These are phyloP conservation scores for Pogona vitticeps DNA, from an alignment of 2,113 vertebrate genomes.

Conservation along the genomic window DNA sequence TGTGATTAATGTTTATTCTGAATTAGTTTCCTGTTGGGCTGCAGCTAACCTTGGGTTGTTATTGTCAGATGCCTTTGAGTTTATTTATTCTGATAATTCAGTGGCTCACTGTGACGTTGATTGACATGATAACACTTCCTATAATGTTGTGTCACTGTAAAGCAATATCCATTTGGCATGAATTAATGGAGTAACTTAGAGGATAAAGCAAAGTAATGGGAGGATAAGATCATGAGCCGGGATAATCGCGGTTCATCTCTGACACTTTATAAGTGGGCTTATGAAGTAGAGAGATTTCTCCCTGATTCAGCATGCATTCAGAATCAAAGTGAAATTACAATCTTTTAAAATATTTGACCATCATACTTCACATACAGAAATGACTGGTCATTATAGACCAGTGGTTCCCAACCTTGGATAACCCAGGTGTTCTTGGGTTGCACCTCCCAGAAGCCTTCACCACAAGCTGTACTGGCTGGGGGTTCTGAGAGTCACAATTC, in stretches of 20 bases:
- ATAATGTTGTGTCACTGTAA: conserved; percentile 9
- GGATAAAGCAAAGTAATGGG: neutral
- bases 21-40: conserved; percentile 49
- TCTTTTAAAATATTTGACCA: too few relatives aligned
- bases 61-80: conserved; percentile 26
- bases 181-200: conserved; percentile 21
- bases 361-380: too few relatives aligned
- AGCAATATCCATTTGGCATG: conserved; percentile 36
- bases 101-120: conserved; percentile 33
- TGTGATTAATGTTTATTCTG: conserved; percentile 49
- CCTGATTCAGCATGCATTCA: too few relatives aligned
- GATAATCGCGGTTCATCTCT: neutral
- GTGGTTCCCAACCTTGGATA: too few relatives aligned
- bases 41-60: conserved; percentile 39
- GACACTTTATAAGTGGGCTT: too few relatives aligned
- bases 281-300: too few relatives aligned
- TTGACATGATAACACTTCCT: conserved; percentile 34
- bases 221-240: neutral
- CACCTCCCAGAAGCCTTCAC: too few relatives aligned
- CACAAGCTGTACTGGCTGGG: too few relatives aligned
- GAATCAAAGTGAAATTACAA: too few relatives aligned
- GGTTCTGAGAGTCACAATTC: too few relatives aligned
- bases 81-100: conserved; percentile 41
- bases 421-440: too few relatives aligned
- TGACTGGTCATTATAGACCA: too few relatives aligned